Base-by-base conservation (phyloP, 1,140 invertebrate genomes). In the Philaenus spumarius region DNA sequence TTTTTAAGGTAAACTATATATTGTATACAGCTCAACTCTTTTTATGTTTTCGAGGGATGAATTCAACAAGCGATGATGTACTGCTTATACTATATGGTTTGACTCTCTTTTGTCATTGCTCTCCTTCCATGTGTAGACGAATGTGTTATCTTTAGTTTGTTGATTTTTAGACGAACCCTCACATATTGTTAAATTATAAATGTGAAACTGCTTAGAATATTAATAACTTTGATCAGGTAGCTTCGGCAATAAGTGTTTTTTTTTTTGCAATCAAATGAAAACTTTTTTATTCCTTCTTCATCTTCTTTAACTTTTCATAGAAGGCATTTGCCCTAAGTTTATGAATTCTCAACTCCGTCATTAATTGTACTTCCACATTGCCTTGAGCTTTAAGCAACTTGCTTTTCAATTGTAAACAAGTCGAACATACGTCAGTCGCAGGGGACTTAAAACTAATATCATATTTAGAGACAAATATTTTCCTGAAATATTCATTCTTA, bases 151-250 rank as follows among this genome's bases (percentile, higher is more conserved):
- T 62, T 61, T 55, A 12, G 43, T 55, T 30, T 64, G 50, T 19
- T 17, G 35, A 15, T 63, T 34, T 19, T 43, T 62, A 15, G 68
- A 67, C 35, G 24, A 37, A n/a, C 68, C 68, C 54, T 60, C 51
- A 17, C 66, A 67, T 19, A 70, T 65, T 14, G 65, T 67, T 46
- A 71, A 70, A 55, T 72, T 70, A 48, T 67, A 69, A 17, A 68
- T 45, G 54, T 71, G 67, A 11, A 71, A 43, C 48, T 72, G 69
- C 22, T 65, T 58, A 3, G 55, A 59, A 37, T 69, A 71, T 60
- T 53, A 62, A 24, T 48, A 52, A 30, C 22, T 26, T 26, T 52
- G 50, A 34, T 52, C 55, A 50, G 55, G 24, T 6, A 57, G 30
- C 51, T 20, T 62, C 40, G 37, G 55, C 45, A 15, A 52, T 22